Evolutionary conservation across 2,113 vertebrate genomes (phyloP), one percentile per base, ranked within the genome.

Genomic region (Pleuronectes platessa): DNA sequence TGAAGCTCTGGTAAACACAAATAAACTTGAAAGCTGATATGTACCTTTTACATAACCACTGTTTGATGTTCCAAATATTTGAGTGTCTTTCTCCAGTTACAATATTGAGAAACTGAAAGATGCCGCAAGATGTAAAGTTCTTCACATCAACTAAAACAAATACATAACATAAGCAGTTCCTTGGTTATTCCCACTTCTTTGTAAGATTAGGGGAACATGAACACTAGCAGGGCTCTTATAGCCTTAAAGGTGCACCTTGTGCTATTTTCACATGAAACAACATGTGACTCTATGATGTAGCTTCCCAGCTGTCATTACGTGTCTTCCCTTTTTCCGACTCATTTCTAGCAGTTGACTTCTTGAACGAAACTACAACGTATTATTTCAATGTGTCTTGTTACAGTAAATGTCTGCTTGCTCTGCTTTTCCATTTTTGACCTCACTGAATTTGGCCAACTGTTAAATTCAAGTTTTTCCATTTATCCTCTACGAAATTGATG

Each of bases 211-310:
- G 18, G 61, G 59, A 61, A 18, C 8, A 9, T 35, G 47, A 62
- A 55, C 27, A 11, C 24, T n/a, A 13, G 3, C 42, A 54, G 8
- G 12, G 51, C n/a, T 62, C 40, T 27, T 31, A 27, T 27, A 61
- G 17, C 21, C 53, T 9, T 61, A 3, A 66, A 70, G 27, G 27
- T 70, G 42, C 37, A 45, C 14, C 14, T 67, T 15, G 14, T 37
- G 45, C 35, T 77, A 5, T 21, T 63, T 71, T 77, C 54, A 85
- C 53, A 37, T 82, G 72, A 71, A 27, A 42, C 42, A 24, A 64
- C 72, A 61, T 74, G 65, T 74, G 59, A 74, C 64, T 63, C 17
- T 68, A 31, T 62, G 53, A 53, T 62, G 61, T n/a, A 9, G 60
- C 12, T 53, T 67, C 17, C 45, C 37, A 23, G n/a, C 24, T 42